Conservation (phyloP, 1,140 invertebrate species). For the Acyrthosiphon pisum region DNA sequence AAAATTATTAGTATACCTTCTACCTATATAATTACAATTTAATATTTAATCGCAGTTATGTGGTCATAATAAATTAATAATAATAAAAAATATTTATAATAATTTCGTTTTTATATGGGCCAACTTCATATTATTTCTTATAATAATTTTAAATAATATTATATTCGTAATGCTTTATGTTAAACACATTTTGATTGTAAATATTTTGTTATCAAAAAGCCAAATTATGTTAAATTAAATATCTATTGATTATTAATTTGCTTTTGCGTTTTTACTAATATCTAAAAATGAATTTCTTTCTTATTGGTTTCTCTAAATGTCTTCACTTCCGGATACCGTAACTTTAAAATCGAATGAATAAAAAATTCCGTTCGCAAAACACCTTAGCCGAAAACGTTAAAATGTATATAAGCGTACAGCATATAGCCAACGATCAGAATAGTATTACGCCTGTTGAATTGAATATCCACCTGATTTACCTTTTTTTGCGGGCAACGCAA, state of each 20-base stretch:
- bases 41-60: neutral
- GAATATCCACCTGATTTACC: neutral
- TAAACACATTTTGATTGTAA: neutral
- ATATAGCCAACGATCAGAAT: neutral
- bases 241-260: no score
- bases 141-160: neutral
- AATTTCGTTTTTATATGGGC: neutral
- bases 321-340: neutral
- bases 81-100: neutral
- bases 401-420: neutral
- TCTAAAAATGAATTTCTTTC: no score
- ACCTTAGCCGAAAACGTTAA: neutral
- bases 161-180: neutral
- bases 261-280: no score
- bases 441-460: neutral
- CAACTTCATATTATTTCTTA: neutral
- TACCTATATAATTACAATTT: neutral
- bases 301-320: neutral
- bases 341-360: no score
- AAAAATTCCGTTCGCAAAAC: neutral
- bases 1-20: no score
- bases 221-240: neutral
- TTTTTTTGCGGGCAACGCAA: neutral
- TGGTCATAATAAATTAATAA: neutral
- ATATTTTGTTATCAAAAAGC: neutral